Evolutionary conservation across 1,140 invertebrate species (phyloP).

Genomic region (Zaprionus kolodkinae): DNA sequence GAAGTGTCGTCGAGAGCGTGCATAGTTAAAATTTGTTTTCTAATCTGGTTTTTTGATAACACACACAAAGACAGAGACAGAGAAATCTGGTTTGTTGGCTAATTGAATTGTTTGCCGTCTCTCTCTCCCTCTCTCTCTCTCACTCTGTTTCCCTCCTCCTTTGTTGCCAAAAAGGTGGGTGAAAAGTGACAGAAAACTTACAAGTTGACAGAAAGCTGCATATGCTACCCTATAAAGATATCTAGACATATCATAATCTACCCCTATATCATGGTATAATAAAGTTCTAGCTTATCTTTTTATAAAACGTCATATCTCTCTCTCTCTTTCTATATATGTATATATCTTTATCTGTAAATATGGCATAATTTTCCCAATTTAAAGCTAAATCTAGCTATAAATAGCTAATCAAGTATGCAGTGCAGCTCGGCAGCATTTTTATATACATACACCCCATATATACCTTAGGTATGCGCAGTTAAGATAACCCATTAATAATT

Average conservation of each 20-base stretch:
- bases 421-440: too few relatives aligned
- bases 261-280: background rate
- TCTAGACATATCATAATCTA: background rate
- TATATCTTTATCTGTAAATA: too few relatives aligned
- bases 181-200: too few relatives aligned
- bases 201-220: background rate
- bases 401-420: background rate
- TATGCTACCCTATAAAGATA: background rate
- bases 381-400: background rate
- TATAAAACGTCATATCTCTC: too few relatives aligned
- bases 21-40: constrained; percentile 47
- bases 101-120: constrained; percentile 23
- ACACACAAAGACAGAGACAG: constrained; percentile 12
- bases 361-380: background rate
- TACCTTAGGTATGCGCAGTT: constrained; percentile 1
- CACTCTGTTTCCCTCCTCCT: background rate
- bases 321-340: too few relatives aligned
- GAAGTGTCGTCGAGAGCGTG: constrained; percentile 32
- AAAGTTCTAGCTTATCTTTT: background rate
- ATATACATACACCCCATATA: background rate
- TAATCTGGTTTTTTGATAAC: constrained; percentile 52
- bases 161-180: too few relatives aligned
- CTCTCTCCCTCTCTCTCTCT: background rate
- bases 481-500: constrained; percentile 12
- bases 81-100: constrained; percentile 38